Evolutionary conservation across 1,140 invertebrate species (phyloP), one percentile per base, ranked within the genome.

Genomic region (Anthonomus grandis): DNA sequence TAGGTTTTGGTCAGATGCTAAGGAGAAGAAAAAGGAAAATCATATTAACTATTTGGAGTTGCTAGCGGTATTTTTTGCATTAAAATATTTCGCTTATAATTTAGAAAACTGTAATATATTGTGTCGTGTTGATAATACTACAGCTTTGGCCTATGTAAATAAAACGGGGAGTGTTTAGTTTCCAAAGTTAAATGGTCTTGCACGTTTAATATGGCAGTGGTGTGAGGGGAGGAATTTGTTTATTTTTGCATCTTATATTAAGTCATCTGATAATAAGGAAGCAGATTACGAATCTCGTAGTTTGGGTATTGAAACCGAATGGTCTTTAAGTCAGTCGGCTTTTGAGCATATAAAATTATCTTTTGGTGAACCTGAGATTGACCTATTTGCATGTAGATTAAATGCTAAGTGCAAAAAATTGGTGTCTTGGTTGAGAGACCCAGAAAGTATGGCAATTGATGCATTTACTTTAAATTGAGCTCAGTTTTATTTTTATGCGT

Each of bases 391-490:
- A 4, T 8, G 17, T 5, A 44, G 41, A 4, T 5, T 19, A 4
- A 44, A 44, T 21, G 13, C 4, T 6, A 44, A 44, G 15, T 44
- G 41, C 17, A 3, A 57, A 42, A 57, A 3, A 42, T 70, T 50
- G 27, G 58, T 59, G 50, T 68, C 64, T n/a, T 65, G 66, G 65
- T 18, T 45, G 1, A 27, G 27, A 19, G 66, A 70, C 37, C 53
- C 64, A 1, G 60, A 63, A 24, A 57, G 62, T 0, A 27, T 8
- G 12, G 19, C 23, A 15, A 55, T 69, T 13, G 67, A 68, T 47
- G 64, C 64, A 1, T 71, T 71, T 53, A 71, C 68, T 4, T 31
- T 69, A 6, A 8, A 41, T 21, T 70, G 67, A 62, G 52, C 15
- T 12, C 17, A 48, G 19, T 37, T 62, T 25, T 34, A 31, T 6